Percentiles rank a stretch among this genome's conserved stretches.
Evolutionary conservation across 1,140 invertebrate genomes (phyloP).

Genomic region (Tetramorium alpestre): DNA sequence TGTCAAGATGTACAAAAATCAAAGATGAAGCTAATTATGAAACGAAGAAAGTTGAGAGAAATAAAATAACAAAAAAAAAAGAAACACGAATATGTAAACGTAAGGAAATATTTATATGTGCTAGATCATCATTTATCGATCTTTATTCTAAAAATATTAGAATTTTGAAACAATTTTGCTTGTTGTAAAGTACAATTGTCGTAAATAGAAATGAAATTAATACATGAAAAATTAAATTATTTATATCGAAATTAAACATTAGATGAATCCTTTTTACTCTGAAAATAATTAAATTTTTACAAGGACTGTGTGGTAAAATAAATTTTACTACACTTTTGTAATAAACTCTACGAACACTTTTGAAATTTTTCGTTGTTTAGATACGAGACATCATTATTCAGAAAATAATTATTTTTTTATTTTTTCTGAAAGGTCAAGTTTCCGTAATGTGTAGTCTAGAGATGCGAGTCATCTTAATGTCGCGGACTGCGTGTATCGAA

Average conservation of each 20-base stretch:
- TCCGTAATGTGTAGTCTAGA: neutral
- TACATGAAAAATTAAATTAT: neutral
- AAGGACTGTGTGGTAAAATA: neutral
- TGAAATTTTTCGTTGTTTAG: neutral
- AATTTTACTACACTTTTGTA: too few species aligned
- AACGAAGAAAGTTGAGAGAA: neutral
- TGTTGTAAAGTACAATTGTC: neutral
- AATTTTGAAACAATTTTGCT: neutral
- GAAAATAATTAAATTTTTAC: neutral
- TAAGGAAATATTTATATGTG: neutral
- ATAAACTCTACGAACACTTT: neutral
- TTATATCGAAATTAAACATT: neutral
- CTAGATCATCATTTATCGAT: neutral
- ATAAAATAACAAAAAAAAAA: neutral
- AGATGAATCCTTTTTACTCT: neutral
- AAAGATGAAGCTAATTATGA: neutral
- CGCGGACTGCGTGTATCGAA: conserved; percentile 10
- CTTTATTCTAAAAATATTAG: neutral
- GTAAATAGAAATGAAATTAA: neutral
- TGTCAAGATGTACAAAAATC: neutral
- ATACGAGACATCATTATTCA: neutral
- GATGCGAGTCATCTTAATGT: neutral
- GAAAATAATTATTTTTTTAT: neutral
- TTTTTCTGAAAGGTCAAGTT: conserved; percentile 6
- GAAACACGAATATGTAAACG: neutral